Conservation (phyloP, 1,140 invertebrate species). For the Brachionus koreanus region DNA sequence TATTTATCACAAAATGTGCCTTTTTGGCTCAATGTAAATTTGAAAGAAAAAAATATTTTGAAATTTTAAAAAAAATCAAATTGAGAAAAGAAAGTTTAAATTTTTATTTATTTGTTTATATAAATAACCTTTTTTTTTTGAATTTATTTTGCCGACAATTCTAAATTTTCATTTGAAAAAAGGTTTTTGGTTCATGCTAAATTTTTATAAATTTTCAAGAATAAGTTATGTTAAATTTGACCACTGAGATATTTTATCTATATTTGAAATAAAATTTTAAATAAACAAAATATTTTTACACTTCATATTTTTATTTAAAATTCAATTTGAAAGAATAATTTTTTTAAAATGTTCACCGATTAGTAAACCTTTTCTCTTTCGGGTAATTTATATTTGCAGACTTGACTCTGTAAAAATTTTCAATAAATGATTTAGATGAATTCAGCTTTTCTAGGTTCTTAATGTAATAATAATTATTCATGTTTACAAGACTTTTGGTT, state of each 20-base stretch:
- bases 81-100: background rate
- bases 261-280: too few species aligned
- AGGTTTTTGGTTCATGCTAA: too few species aligned
- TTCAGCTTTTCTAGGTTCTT: background rate
- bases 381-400: background rate
- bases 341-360: background rate
- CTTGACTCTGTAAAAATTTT: background rate
- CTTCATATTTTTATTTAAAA: too few species aligned
- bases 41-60: background rate
- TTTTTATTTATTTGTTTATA: slow-evolving; percentile 1
- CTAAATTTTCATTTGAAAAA: too few species aligned
- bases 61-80: background rate
- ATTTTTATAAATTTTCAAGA: too few species aligned
- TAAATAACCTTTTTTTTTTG: background rate
- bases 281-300: too few species aligned
- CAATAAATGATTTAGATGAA: background rate
- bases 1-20: background rate
- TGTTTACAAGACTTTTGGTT: background rate
- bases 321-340: too few species aligned
- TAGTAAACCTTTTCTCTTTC: background rate
- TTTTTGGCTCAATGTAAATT: background rate
- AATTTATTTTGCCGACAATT: background rate
- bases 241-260: too few species aligned
- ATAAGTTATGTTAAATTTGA: too few species aligned
- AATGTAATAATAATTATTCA: slow-evolving; percentile 11